Percentiles rank a stretch among this genome's conserved stretches.
phyloP scores from a whole-genome alignment of 2,113 vertebrate species.

The Dendropsophus ebraccatus region DNA sequence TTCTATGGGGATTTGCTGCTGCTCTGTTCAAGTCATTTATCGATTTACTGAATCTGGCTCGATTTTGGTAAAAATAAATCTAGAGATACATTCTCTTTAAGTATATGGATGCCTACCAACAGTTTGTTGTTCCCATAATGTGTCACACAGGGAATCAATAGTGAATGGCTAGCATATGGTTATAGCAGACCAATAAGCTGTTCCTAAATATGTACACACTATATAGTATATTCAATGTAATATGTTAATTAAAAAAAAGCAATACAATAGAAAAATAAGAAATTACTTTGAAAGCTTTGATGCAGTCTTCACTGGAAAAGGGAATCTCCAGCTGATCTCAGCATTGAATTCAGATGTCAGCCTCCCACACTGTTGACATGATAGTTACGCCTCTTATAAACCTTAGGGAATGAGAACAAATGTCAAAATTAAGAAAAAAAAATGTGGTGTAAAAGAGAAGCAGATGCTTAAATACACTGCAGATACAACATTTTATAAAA shows the following conservation, averaged over 20 bases:
- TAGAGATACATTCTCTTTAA: too few species aligned
- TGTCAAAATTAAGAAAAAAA: slow-evolving; percentile 47
- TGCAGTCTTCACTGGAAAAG: background rate
- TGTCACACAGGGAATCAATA: background rate
- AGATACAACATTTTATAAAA: too few species aligned
- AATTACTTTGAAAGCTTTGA: slow-evolving; percentile 15
- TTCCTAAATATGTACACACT: background rate
- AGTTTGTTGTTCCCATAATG: too few species aligned
- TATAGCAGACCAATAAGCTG: background rate
- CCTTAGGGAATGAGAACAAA: slow-evolving; percentile 27
- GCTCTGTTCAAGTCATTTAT: too few species aligned
- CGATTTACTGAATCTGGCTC: too few species aligned
- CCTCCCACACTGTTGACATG: slow-evolving; percentile 27
- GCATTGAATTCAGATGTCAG: slow-evolving; percentile 12
- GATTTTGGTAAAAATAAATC: too few species aligned
- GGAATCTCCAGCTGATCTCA: background rate
- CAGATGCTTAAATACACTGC: background rate
- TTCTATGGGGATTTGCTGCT: too few species aligned
- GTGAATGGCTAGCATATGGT: background rate
- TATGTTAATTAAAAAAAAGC: background rate
- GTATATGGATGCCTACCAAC: too few species aligned
- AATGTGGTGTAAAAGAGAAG: background rate
- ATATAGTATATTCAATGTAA: background rate
- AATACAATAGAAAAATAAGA: background rate
- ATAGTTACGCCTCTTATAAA: slow-evolving; percentile 1